Conservation (phyloP, 2,888 invertebrate species). For the Acrobasis suavella region DNA sequence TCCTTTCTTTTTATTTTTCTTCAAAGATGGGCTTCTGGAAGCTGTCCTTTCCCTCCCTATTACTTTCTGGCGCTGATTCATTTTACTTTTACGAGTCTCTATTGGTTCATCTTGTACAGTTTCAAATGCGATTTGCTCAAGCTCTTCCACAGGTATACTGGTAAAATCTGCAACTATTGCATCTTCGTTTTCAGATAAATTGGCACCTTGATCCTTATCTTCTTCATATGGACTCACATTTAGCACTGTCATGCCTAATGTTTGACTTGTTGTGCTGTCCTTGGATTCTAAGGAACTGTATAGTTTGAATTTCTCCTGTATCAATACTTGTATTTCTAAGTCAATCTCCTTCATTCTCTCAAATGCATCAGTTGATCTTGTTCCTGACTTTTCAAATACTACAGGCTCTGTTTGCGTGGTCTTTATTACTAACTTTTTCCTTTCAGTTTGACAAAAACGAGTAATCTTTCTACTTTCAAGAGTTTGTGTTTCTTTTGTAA, state of each 20-base stretch:
- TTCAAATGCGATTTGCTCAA: slow-evolving; percentile 69
- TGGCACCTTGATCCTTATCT: slow-evolving; percentile 31
- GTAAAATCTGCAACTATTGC: slow-evolving; percentile 66
- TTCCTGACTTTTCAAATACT: slow-evolving; percentile 35
- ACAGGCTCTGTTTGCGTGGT: slow-evolving; percentile 58
- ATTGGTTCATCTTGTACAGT: slow-evolving; percentile 42
- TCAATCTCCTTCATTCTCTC: slow-evolving; percentile 84
- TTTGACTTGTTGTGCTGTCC: slow-evolving; percentile 43
- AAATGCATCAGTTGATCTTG: slow-evolving; percentile 60
- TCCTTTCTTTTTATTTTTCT: slow-evolving; percentile 44
- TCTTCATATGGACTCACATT: slow-evolving; percentile 54
- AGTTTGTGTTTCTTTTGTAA: slow-evolving; percentile 58
- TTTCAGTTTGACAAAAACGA: slow-evolving; percentile 55
- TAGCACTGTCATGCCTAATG: slow-evolving; percentile 70
- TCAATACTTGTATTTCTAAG: slow-evolving; percentile 79
- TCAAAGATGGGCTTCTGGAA: slow-evolving; percentile 50
- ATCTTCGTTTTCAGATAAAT: slow-evolving; percentile 41
- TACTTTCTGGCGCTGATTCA: slow-evolving; percentile 44
- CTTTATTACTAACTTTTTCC: slow-evolving; percentile 41
- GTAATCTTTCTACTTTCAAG: slow-evolving; percentile 38
- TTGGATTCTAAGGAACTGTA: slow-evolving; percentile 77
- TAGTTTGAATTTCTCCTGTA: slow-evolving; percentile 82
- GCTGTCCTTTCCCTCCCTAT: slow-evolving; percentile 41
- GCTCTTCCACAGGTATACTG: slow-evolving; percentile 68
- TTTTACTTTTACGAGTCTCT: slow-evolving; percentile 38